Evolutionary conservation across 1,140 invertebrate species (phyloP), one percentile per base, ranked within the genome.

Genomic region (Drosophila mayri): DNA sequence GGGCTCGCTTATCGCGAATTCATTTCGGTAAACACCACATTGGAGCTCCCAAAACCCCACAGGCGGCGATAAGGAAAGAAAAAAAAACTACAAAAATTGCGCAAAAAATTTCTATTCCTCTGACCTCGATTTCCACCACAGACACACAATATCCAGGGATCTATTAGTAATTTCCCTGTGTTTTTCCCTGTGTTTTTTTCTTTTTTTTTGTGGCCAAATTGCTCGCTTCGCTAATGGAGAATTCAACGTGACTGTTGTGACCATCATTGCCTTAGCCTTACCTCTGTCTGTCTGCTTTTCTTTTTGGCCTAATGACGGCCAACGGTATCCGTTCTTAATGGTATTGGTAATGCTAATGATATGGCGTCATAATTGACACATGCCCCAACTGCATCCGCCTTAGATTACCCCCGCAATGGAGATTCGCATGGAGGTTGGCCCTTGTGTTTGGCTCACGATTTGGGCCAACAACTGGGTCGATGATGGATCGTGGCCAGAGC

Each of bases 291-390:
- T 1, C 30, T 18, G 46, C n/a, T 44, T 66, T 41, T 60, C 28
- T 57, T 61, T 79, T 75, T 54, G 65, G 76, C 65, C 77, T 75
- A 83, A 87, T 88, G 79, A 87, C 64, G 54, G 76, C 57, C 81
- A 88, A 74, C 84, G 80, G 80, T 50, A 50, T 65, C 67, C 67
- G 57, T 35, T 71, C 50, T n/a, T 72, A 80, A 84, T 88, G 67
- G 67, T 38, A 70, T 59, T 58, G 76, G 43, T 46, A 74, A 68
- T 75, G 64, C 44, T 63, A 60, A 74, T 64, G 77, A 90, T 88
- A 88, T 88, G 80, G 81, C 85, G 85, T 88, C 85, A 84, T 90
- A 88, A 88, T 88, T 84, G 85, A 90, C 84, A 90, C 85, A 84
- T 90, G 84, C 81, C 74, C 79, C 80, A 83, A 74, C 76, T 90